phyloP scores from a whole-genome alignment of 2,888 invertebrate species.

The Acanthopleura granulata region DNA sequence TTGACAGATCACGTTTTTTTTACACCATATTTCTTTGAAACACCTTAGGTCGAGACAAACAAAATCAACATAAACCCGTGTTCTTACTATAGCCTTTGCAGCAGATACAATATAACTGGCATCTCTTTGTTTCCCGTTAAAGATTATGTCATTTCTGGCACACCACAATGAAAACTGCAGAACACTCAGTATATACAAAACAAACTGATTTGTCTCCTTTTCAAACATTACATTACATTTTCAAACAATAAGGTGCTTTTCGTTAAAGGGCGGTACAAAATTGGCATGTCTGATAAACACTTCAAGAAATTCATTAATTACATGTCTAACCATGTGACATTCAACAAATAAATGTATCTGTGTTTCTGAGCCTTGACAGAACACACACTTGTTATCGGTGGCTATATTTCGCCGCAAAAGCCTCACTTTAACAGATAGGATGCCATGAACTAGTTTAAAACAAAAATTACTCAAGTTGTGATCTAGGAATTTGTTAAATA shows the following conservation, averaged over 20 bases:
- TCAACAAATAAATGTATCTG: constrained; percentile 8
- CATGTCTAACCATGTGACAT: constrained; percentile 1
- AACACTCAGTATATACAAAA: constrained; percentile 2
- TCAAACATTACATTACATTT: too few relatives aligned
- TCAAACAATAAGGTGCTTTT: too few relatives aligned
- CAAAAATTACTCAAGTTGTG: neutral
- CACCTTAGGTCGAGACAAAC: neutral
- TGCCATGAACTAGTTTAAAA: constrained; percentile 12
- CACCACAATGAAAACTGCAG: neutral
- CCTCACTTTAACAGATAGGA: neutral
- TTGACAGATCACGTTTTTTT: neutral
- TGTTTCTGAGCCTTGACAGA: constrained; percentile 12
- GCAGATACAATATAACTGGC: neutral
- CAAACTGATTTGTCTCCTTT: too few relatives aligned
- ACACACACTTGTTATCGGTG: neutral
- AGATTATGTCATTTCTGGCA: neutral
- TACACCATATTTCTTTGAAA: neutral
- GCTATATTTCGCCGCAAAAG: constrained; percentile 9
- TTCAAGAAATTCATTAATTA: neutral
- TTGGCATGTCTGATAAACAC: neutral
- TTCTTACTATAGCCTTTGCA: neutral
- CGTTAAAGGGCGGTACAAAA: neutral
- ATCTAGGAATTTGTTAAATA: constrained; percentile 9
- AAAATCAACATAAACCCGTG: neutral
- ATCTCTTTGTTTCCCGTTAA: neutral